A percentile compares a stretch with the other conserved stretches of the same genome.
Conservation (phyloP, 1,140 invertebrate genomes). For the Oreohelix idahoensis region DNA sequence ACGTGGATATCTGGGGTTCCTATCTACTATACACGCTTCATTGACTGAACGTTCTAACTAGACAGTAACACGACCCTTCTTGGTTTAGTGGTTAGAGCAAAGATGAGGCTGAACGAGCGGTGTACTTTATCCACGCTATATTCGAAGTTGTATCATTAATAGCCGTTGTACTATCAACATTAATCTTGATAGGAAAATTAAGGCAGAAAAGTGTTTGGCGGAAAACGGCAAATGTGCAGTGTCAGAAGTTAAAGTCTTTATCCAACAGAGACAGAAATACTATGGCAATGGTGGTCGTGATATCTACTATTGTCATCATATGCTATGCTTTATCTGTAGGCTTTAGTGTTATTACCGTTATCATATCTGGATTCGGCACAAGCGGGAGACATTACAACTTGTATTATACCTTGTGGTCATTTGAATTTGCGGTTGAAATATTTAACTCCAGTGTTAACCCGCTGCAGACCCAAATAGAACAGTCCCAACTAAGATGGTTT, state of each 20-base stretch:
- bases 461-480: no score
- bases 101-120: neutral
- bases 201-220: neutral
- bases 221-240: neutral
- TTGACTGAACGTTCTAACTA: neutral
- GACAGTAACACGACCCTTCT: neutral
- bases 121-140: neutral
- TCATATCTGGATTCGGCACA: no score
- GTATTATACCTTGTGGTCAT: no score
- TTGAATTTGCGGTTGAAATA: no score
- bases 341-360: no score
- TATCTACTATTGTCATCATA: constrained; percentile 9
- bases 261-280: neutral
- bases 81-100: neutral
- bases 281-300: neutral
- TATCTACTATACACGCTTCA: neutral
- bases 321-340: neutral
- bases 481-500: no score
- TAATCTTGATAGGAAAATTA: neutral
- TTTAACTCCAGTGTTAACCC: no score
- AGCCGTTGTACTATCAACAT: neutral
- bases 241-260: neutral
- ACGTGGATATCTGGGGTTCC: neutral
- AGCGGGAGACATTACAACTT: no score
- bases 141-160: neutral